Percentiles rank a stretch among this genome's conserved stretches.
Conservation (phyloP, 1,140 invertebrate genomes). For the Rhynchophorus ferrugineus region DNA sequence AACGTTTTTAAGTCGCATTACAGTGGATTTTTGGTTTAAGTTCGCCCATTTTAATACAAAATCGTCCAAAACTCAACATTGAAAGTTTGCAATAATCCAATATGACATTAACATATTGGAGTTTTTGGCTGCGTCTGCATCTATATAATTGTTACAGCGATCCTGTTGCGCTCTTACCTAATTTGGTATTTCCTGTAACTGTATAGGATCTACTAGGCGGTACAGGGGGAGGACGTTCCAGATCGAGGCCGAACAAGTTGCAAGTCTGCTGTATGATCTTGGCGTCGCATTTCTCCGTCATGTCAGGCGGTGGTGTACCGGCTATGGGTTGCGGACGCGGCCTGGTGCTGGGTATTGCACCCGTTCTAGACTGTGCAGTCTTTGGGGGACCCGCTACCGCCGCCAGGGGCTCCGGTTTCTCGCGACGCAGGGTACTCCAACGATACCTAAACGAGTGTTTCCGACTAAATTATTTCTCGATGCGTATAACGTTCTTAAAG, state of each 20-base stretch:
- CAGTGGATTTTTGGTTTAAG: too few species aligned
- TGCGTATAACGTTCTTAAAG: background rate
- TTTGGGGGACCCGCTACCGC: constrained; percentile 4
- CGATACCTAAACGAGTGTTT: constrained; percentile 45
- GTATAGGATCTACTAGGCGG: constrained; percentile 85
- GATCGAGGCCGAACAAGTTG: constrained; percentile 79
- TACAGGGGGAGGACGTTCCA: constrained; percentile 83
- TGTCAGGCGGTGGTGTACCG: constrained; percentile 69
- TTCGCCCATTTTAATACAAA: too few species aligned
- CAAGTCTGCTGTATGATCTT: constrained; percentile 86
- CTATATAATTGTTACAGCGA: too few species aligned
- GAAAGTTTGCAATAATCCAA: too few species aligned
- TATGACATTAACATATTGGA: too few species aligned
- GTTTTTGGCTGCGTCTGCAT: too few species aligned
- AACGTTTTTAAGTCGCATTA: too few species aligned
- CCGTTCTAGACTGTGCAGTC: constrained; percentile 16
- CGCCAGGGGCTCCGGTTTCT: constrained; percentile 35
- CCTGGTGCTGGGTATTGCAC: constrained; percentile 41
- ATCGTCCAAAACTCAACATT: too few species aligned
- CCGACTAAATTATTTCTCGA: background rate
- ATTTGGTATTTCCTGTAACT: constrained; percentile 83
- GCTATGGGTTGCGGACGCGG: constrained; percentile 82
- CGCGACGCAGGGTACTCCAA: constrained; percentile 56
- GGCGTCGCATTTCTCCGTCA: constrained; percentile 70
- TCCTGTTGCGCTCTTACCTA: too few species aligned